Evolutionary conservation across 2,113 vertebrate species (phyloP).

Genomic region (Illadopsis cleaveri): DNA sequence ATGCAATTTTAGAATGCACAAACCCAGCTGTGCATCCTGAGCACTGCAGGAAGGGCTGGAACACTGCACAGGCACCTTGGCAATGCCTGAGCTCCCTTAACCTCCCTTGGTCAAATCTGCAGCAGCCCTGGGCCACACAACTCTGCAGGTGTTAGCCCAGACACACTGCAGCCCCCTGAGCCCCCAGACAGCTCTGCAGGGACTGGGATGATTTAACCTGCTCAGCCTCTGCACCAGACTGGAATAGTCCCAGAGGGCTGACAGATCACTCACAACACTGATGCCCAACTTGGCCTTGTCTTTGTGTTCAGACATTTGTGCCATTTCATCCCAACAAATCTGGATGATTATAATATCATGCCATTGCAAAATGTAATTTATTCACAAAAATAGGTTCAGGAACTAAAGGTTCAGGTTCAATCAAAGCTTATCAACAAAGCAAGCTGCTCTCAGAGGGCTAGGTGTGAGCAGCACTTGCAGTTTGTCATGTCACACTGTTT

Average conservation of each 20-base stretch:
- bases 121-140: background rate
- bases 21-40: background rate
- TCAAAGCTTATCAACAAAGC: slow-evolving; percentile 9
- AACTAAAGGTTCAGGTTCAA: background rate
- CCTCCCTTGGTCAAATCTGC: background rate
- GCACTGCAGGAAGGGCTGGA: background rate
- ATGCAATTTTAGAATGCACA: too few species aligned
- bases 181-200: background rate
- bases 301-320: background rate
- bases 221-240: background rate
- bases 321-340: background rate
- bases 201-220: background rate
- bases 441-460: slow-evolving; percentile 6
- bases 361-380: background rate
- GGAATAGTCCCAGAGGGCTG: background rate
- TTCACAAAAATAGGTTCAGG: background rate
- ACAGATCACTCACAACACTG: background rate
- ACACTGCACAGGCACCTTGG: background rate
- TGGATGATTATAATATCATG: background rate
- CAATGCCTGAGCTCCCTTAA: background rate
- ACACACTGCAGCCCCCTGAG: background rate
- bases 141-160: background rate
- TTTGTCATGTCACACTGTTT: slow-evolving; percentile 48
- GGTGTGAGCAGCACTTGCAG: background rate
- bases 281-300: background rate